phyloP scores from a whole-genome alignment of 2,113 vertebrate species.

The Crotalus helleri region DNA sequence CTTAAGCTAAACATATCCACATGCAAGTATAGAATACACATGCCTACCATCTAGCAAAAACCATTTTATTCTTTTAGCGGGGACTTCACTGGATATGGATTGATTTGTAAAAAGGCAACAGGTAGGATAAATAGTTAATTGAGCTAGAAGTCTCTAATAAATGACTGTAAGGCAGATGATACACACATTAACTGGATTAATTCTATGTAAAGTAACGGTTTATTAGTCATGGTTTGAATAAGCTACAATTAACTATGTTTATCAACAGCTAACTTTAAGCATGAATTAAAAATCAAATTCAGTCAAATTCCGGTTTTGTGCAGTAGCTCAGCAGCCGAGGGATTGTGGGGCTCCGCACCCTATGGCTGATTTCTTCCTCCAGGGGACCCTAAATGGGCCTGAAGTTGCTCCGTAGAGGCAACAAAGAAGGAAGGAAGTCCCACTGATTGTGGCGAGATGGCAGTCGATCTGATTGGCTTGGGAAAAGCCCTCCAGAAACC shows the following conservation, averaged over 20 bases:
- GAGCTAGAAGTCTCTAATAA: neutral
- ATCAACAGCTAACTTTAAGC: neutral
- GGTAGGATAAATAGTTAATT: neutral
- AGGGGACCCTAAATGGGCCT: too few relatives aligned
- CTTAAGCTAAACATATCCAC: constrained; percentile 10
- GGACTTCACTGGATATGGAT: neutral
- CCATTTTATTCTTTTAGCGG: neutral
- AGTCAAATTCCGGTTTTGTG: neutral
- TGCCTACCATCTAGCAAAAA: neutral
- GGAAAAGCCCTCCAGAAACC: too few relatives aligned
- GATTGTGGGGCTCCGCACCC: too few relatives aligned
- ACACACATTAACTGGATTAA: neutral
- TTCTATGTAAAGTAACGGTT: neutral
- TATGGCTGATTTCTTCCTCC: too few relatives aligned
- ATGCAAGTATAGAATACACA: neutral
- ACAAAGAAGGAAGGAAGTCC: too few relatives aligned
- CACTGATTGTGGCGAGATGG: too few relatives aligned
- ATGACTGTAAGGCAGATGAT: neutral
- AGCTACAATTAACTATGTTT: neutral
- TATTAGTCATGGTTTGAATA: neutral
- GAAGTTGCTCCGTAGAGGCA: too few relatives aligned
- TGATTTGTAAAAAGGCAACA: neutral
- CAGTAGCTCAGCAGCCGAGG: rapidly evolving
- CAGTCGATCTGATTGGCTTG: too few relatives aligned
- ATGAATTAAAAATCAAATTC: neutral